phyloP scores from a whole-genome alignment of 2,888 invertebrate species.

The Nezara viridula region DNA sequence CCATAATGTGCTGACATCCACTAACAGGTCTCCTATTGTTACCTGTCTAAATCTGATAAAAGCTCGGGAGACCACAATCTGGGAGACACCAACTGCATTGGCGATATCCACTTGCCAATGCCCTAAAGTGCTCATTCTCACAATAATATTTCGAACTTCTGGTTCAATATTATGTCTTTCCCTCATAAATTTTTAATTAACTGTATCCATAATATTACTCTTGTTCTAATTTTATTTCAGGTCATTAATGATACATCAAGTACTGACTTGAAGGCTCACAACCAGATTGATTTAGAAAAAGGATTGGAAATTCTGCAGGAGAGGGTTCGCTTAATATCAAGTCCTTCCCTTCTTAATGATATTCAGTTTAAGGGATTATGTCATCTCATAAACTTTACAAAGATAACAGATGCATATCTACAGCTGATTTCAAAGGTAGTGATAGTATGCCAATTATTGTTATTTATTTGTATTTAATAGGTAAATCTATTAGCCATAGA shows the following conservation, averaged over 20 bases:
- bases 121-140: too few species aligned
- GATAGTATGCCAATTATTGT: not conserved
- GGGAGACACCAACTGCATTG: too few species aligned
- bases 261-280: not conserved
- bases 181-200: too few species aligned
- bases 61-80: too few species aligned
- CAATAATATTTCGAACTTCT: too few species aligned
- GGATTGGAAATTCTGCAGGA: conserved; percentile 6
- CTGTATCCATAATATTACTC: too few species aligned
- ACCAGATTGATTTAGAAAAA: conserved; percentile 5
- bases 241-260: not conserved
- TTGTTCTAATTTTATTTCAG: not conserved
- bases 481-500: too few species aligned
- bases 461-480: not conserved
- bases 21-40: too few species aligned
- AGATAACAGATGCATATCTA: not conserved
- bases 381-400: not conserved
- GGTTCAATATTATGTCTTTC: too few species aligned
- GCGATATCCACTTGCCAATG: too few species aligned
- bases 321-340: conserved; percentile 33
- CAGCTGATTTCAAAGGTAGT: conserved; percentile 28
- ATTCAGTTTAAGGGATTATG: conserved; percentile 22
- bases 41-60: too few species aligned
- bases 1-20: too few species aligned
- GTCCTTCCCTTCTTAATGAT: not conserved